phyloP scores from a whole-genome alignment of 2,113 vertebrate genomes.

The Lichenostomus cassidix region DNA sequence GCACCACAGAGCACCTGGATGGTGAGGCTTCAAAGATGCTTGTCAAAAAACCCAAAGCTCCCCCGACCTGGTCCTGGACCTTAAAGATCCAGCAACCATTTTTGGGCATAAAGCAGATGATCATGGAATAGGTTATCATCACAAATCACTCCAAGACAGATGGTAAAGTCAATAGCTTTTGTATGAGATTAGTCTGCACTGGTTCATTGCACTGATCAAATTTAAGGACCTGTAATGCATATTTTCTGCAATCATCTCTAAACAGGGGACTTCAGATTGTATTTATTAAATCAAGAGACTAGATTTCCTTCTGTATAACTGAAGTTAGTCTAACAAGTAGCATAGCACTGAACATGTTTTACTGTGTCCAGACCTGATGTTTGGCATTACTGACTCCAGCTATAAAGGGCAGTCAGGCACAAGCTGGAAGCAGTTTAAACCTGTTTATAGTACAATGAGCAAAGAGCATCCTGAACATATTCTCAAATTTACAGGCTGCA shows the following conservation, averaged over 20 bases:
- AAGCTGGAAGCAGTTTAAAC: not conserved
- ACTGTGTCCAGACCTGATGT: not conserved
- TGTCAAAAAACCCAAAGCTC: too few species aligned
- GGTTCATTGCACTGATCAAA: conserved; percentile 20
- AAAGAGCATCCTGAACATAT: not conserved
- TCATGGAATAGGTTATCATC: not conserved
- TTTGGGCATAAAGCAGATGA: not conserved
- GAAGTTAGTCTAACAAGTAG: not conserved
- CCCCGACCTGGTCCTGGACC: accelerated
- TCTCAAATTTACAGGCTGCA: not conserved
- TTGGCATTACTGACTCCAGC: not conserved
- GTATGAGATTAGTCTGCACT: conserved; percentile 7
- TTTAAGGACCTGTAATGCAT: not conserved
- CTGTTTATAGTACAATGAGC: not conserved
- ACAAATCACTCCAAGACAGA: not conserved
- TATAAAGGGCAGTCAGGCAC: not conserved
- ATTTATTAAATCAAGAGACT: not conserved
- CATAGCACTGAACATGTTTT: not conserved
- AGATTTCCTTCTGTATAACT: not conserved
- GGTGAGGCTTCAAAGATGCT: not conserved
- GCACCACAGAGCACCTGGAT: accelerated
- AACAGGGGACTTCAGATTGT: not conserved
- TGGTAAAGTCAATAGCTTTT: conserved; percentile 31
- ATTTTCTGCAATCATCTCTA: conserved; percentile 10
- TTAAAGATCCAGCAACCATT: not conserved